phyloP scores from a whole-genome alignment of 2,113 vertebrate genomes.

The Entomyzon cyanotis region DNA sequence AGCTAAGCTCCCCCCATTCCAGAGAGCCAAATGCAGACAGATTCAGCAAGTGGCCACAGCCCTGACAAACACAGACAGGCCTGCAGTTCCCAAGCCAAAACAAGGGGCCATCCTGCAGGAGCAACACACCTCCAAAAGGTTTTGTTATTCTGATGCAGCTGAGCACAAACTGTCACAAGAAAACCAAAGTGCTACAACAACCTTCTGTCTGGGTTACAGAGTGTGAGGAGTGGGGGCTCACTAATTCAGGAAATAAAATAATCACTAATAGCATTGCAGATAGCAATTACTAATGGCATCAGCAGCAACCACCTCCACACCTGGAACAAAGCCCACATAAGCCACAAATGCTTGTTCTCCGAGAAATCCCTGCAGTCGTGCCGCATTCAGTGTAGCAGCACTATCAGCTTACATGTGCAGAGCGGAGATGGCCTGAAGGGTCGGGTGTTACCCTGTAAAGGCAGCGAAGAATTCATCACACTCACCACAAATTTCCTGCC shows the following conservation, averaged over 20 bases:
- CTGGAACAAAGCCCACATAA: background rate
- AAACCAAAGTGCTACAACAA: background rate
- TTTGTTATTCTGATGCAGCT: background rate
- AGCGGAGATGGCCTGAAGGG: background rate
- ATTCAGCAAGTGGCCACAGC: background rate
- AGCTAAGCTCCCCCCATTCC: background rate
- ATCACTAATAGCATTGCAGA: background rate
- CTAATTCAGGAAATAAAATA: background rate
- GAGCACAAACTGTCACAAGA: background rate
- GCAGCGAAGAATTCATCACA: background rate
- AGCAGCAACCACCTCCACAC: conserved; percentile 7
- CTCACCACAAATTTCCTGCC: conserved; percentile 25
- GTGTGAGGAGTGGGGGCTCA: background rate
- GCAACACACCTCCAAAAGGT: background rate
- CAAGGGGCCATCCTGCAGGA: background rate
- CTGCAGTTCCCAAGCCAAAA: background rate
- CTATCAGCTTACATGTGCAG: background rate
- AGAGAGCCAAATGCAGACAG: background rate
- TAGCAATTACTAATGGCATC: background rate
- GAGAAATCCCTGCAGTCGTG: background rate
- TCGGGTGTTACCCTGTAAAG: background rate
- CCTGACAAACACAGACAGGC: background rate
- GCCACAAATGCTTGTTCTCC: background rate
- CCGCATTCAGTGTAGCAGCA: background rate
- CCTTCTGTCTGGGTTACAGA: background rate